phyloP scores from a whole-genome alignment of 2,113 vertebrate genomes.

The Corythornis cristatus region DNA sequence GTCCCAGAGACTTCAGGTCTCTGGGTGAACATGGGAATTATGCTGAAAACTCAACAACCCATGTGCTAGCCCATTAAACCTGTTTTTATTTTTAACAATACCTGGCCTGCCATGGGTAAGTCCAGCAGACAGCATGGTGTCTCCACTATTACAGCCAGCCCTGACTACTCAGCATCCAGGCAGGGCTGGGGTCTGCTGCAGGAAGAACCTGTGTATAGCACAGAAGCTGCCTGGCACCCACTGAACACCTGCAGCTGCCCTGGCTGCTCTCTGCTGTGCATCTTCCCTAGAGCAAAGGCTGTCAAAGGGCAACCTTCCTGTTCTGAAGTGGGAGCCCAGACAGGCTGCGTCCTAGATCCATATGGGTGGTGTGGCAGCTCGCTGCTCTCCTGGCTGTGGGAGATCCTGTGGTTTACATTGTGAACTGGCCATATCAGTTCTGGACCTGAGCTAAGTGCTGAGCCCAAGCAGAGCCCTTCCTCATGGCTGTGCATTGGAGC shows the following conservation, averaged over 20 bases:
- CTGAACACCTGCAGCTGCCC: background rate
- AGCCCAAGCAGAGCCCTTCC: background rate
- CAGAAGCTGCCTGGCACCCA: background rate
- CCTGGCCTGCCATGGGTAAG: background rate
- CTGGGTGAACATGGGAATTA: background rate
- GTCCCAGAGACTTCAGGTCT: background rate
- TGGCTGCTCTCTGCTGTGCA: background rate
- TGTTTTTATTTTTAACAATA: background rate
- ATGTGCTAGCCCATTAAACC: background rate
- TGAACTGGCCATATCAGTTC: background rate
- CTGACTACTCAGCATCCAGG: background rate
- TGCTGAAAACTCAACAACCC: background rate
- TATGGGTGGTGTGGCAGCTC: background rate
- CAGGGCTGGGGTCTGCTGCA: background rate
- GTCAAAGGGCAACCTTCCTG: background rate
- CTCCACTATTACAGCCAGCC: background rate
- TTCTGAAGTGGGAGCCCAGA: background rate
- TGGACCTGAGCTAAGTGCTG: background rate
- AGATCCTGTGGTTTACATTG: background rate
- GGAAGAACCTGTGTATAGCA: background rate
- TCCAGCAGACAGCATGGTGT: background rate
- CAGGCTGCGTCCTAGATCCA: background rate
- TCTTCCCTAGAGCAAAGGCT: background rate
- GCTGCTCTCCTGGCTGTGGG: background rate
- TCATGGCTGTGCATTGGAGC: accelerated